phyloP scores from a whole-genome alignment of 2,113 vertebrate species.

The Dasyprocta punctata region DNA sequence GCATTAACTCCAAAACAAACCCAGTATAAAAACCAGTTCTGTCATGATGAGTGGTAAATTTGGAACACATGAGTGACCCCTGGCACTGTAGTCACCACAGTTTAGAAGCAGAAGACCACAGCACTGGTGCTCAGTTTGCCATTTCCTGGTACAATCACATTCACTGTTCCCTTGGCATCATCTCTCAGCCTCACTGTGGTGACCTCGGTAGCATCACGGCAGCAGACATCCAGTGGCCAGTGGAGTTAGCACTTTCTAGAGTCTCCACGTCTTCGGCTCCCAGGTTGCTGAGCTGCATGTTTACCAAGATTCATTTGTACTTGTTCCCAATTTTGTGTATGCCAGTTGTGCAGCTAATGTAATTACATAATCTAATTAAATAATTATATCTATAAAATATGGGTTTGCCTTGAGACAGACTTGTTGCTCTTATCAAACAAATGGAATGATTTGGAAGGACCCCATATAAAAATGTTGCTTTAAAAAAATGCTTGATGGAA shows the following conservation, averaged over 20 bases:
- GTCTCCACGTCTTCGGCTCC: background rate
- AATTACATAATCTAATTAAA: constrained; percentile 54
- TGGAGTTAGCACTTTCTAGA: background rate
- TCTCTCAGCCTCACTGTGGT: background rate
- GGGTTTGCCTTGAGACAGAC: constrained; percentile 15
- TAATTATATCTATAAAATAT: constrained; percentile 47
- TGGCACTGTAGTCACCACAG: background rate
- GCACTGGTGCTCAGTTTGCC: background rate
- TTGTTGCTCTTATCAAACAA: constrained; percentile 20
- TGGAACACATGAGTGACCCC: background rate
- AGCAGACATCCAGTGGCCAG: background rate
- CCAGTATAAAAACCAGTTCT: background rate
- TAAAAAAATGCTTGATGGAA: background rate
- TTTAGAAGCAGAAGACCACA: background rate
- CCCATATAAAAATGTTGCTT: background rate
- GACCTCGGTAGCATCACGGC: too few species aligned
- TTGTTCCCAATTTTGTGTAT: background rate
- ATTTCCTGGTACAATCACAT: background rate
- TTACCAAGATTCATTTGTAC: background rate
- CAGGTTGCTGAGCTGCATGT: background rate
- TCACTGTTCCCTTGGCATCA: background rate
- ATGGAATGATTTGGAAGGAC: constrained; percentile 17
- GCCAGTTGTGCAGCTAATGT: background rate
- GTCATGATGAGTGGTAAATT: background rate
- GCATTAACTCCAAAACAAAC: background rate